These are phyloP conservation scores for Rotaria macrura DNA, from an alignment of 2,888 invertebrate genomes.

Conservation along the genomic window DNA sequence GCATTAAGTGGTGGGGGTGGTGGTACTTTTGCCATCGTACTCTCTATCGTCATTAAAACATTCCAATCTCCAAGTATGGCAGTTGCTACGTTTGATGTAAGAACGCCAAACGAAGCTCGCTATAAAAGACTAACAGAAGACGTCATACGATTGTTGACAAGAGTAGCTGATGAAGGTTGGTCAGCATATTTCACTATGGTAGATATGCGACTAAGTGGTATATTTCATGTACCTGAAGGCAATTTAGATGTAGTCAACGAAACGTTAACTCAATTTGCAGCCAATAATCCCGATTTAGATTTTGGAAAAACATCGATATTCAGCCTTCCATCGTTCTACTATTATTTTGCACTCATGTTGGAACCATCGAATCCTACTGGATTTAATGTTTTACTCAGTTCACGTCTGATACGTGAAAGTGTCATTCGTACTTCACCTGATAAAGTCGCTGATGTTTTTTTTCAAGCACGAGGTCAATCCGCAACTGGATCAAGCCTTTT, in stretches of 20 bases:
- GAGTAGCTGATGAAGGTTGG: not conserved
- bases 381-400: not conserved
- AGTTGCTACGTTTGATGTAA: not conserved
- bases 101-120: not conserved
- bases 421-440: not conserved
- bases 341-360: not conserved
- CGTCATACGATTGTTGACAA: not conserved
- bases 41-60: not conserved
- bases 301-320: not conserved
- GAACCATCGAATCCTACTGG: not conserved
- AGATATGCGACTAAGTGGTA: not conserved
- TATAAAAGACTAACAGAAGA: not conserved
- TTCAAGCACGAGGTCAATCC: not conserved
- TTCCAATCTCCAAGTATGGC: not conserved
- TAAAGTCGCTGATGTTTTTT: not conserved
- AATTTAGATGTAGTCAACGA: not conserved
- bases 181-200: not conserved
- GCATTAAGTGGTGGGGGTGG: conserved; percentile 37
- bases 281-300: not conserved
- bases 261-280: not conserved
- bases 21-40: conserved; percentile 36
- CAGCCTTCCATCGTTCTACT: not conserved
- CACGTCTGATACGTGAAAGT: not conserved
- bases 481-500: not conserved
- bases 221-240: not conserved